Conservation (phyloP, 2,797 vertebrate species). For the Microctenopoma stevenorrisi region DNA sequence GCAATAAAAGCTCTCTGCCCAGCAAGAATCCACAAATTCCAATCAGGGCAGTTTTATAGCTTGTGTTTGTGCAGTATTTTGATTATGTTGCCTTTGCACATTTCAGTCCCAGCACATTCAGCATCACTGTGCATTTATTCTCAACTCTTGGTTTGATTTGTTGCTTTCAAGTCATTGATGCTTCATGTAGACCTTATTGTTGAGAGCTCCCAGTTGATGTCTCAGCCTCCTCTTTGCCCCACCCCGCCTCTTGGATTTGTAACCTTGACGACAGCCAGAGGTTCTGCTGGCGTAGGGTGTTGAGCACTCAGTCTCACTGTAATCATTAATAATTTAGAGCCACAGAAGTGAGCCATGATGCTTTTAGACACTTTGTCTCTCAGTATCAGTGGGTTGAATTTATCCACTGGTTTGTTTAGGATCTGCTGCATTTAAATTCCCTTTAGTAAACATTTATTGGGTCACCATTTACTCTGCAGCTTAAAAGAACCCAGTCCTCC, state of each 20-base stretch:
- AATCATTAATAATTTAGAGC: conserved; percentile 87
- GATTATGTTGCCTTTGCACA: conserved; percentile 70
- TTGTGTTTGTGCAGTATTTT: conserved; percentile 68
- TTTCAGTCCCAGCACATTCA: conserved; percentile 77
- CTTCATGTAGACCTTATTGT: conserved; percentile 72
- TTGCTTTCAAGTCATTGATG: conserved; percentile 76
- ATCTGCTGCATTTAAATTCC: conserved; percentile 25
- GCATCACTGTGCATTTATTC: conserved; percentile 69
- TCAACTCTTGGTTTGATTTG: conserved; percentile 73
- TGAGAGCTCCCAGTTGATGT: conserved; percentile 59
- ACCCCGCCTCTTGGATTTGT: conserved; percentile 79
- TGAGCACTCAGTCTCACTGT: conserved; percentile 80
- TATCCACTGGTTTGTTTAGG: conserved; percentile 51
- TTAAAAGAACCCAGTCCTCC: conserved; percentile 36
- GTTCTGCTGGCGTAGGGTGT: conserved; percentile 76
- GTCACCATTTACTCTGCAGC: not conserved
- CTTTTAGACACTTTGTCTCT: conserved; percentile 79
- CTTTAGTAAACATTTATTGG: conserved; percentile 23
- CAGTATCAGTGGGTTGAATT: conserved; percentile 49
- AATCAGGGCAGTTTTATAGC: conserved; percentile 38
- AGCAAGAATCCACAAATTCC: conserved; percentile 12
- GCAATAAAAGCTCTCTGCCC: conserved; percentile 21
- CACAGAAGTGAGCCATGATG: conserved; percentile 80
- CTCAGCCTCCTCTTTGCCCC: conserved; percentile 38
- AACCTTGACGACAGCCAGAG: conserved; percentile 88